These are phyloP conservation scores for Columba janthina DNA, from an alignment of 2,113 vertebrate genomes.

Conservation along the genomic window DNA sequence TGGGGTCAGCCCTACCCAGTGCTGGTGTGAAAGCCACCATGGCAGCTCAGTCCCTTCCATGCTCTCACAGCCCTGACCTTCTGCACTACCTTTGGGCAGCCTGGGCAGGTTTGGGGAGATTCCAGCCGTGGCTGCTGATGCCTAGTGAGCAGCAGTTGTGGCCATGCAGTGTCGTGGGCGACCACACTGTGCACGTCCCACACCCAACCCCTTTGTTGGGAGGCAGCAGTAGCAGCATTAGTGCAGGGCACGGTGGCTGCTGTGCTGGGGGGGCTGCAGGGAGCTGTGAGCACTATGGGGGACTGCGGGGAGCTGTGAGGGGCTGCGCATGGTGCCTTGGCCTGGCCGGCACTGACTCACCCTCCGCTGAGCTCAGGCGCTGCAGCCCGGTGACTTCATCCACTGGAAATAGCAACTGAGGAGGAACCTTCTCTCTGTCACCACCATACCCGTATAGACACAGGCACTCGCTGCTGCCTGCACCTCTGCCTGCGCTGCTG, in stretches of 20 bases:
- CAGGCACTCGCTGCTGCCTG: not conserved
- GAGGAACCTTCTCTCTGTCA: not conserved
- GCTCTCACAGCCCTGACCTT: not conserved
- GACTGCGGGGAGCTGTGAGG: not conserved
- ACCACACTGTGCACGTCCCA: rapidly evolving
- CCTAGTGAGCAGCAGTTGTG: not conserved
- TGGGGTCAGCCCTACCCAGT: not conserved
- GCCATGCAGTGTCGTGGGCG: rapidly evolving
- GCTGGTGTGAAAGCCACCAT: not conserved
- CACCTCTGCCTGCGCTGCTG: too few species aligned
- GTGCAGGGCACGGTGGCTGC: rapidly evolving
- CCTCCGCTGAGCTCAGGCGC: not conserved
- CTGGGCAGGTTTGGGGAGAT: not conserved
- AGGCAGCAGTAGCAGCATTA: not conserved
- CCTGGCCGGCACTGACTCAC: slow-evolving; percentile 10
- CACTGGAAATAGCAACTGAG: slow-evolving; percentile 60
- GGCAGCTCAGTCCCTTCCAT: not conserved
- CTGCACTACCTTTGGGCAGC: not conserved
- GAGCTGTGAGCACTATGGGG: too few species aligned
- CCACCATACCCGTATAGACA: not conserved
- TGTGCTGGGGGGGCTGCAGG: not conserved
- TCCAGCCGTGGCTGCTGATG: not conserved
- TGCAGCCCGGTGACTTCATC: slow-evolving; percentile 62
- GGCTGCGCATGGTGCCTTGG: not conserved
- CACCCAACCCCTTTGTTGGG: rapidly evolving